Base-by-base conservation (phyloP, 2,113 vertebrate species). In the Riparia riparia region DNA sequence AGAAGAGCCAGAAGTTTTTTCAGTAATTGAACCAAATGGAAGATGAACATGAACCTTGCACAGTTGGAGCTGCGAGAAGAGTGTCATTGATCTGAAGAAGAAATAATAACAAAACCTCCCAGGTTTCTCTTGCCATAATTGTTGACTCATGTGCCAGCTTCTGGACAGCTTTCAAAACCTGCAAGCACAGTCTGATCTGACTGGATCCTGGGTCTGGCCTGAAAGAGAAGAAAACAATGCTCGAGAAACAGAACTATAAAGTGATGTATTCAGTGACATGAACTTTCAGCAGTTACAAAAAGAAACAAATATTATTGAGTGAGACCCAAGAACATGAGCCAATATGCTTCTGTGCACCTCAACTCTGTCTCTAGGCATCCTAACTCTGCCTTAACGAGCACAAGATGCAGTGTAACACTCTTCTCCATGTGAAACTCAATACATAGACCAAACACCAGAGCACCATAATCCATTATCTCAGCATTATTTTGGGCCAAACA, bases 51-150 rank as follows among this genome's bases (percentile, higher is more conserved):
- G 74, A 97, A 99, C 99, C 99, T 99, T 98, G 98, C 66, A 99
- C 98, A 56, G 99, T 99, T 82, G 99, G 99, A 16, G 99, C 98
- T 39, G 99, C 99, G 80, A 99, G 98, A 90, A 99, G 98, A 25
- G 98, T 99, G 97, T 99, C 99, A 73, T 99, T 99, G 97, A 99
- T 99, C 89, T 99, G 99, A 85, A 99, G 98, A 92, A 99, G 98
- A 98, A 99, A 99, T 63, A 99, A 98, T 21, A 99, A 96, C 94
- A 99, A 98, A 89, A 99, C 99, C 96, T 99, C 99, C 99, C 99
- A 99, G 79, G 99, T 99, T 97, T 99, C 99, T 97, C 99, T 98
- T 91, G 98, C 98, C 99, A 99, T 99, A 93, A 97, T 98, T 90
- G 98, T 98, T 1, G 99, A 99, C 86, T 99, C 99, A 7, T 98